A percentile compares a stretch with the other conserved stretches of the same genome.
These are phyloP conservation scores for Halcyon malimbica DNA, from an alignment of 2,113 vertebrate genomes.

Conservation along the genomic window DNA sequence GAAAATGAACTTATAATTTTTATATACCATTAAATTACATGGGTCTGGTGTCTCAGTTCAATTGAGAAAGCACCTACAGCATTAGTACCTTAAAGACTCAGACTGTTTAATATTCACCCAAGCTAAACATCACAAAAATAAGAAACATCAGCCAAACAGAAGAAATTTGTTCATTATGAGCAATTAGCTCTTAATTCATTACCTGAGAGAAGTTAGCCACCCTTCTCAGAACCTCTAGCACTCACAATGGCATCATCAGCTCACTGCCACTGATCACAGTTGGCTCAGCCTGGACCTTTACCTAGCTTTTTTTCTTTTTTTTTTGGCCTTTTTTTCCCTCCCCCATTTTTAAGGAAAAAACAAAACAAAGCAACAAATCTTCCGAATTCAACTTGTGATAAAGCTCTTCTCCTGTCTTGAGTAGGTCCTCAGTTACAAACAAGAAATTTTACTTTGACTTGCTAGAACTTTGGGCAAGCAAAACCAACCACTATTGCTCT, in stretches of 20 bases:
- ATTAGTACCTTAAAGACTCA: neutral
- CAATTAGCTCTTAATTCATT: neutral
- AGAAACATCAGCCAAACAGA: neutral
- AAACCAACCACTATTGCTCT: neutral
- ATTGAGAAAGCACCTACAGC: neutral
- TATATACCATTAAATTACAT: neutral
- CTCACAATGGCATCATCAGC: neutral
- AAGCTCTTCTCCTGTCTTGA: neutral
- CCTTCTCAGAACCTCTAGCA: neutral
- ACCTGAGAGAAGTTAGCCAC: neutral
- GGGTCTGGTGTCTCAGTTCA: neutral
- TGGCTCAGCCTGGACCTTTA: neutral
- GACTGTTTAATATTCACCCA: neutral
- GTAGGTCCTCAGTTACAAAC: neutral
- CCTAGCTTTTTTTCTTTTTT: neutral
- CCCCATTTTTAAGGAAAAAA: no score
- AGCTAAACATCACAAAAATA: neutral
- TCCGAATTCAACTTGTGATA: fast-evolving
- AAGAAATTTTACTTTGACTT: neutral
- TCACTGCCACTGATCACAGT: neutral
- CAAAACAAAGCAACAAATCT: neutral
- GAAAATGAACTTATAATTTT: neutral
- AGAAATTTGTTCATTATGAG: neutral
- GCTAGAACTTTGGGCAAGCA: neutral
- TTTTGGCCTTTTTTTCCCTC: no score